Evolutionary conservation across 1,140 invertebrate genomes (phyloP), one percentile per base, ranked within the genome.

Genomic region (Cydia splendana): DNA sequence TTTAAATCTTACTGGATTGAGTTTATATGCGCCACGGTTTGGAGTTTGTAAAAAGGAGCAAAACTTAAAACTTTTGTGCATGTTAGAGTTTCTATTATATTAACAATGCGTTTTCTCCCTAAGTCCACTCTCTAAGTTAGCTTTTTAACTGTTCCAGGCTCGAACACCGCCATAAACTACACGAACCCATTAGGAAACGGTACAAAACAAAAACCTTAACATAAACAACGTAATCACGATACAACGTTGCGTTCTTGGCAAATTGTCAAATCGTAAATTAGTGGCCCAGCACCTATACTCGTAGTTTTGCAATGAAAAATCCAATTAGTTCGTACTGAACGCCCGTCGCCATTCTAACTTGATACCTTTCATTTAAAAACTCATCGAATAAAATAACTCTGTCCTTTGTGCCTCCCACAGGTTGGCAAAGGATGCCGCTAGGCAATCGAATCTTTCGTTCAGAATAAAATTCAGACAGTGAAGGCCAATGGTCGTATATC

Each of bases 221-320:
- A 42, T 71, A 71, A 71, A 71, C 67, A 71, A 71, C 67, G 67
- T 71, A 71, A 71, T 42, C 15, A 45, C 67, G 34, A 34, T 4
- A 38, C 65, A 71, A 71, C 34, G 67, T 38, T 18, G 67, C 67
- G 20, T 24, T 62, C 67, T 42, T 71, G 65, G 67, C 67, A 71
- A 71, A 71, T 71, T 71, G 67, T 71, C 67, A 71, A 71, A 71
- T 71, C 67, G 67, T 71, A 71, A 71, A 71, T 71, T 71, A 71
- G 67, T 71, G 34, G 67, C 34, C 67, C 67, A 20, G 57, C 20
- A 71, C 65, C 65, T 69, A 69, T 53, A 53, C 51, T 62, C 57
- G 57, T 71, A 71, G 67, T 71, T 71, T 71, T 71, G 67, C 67
- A 71, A 71, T 71, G 67, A 71, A 71, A 71, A 71, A 71, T 71